Percentiles rank a stretch among this genome's conserved stretches.
Conservation (phyloP, 2,113 vertebrate genomes). For the human (Homo sapiens) region GRCh38 chr1:106936001-106936500, state of each 20-base stretch:
- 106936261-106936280: not conserved
- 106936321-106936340: not conserved
- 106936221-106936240: not conserved
- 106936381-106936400: not conserved
- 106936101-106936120: not conserved
- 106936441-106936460: not conserved
- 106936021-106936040: not conserved
- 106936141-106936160: not conserved
- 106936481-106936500: not conserved
- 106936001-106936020: not conserved
- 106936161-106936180: not conserved
- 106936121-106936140: not conserved
- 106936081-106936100: not conserved
- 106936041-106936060: not conserved
- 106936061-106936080: not conserved
- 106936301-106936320: not conserved
- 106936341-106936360: not conserved
- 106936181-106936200: not conserved
- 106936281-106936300: not conserved
- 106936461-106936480: not conserved
- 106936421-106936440: not conserved
- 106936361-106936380: not conserved
- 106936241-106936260: not conserved
- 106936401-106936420: not conserved
- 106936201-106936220: not conserved